A percentile compares a stretch with the other conserved stretches of the same genome.
These are phyloP conservation scores for Syrphus vitripennis DNA, from an alignment of 2,888 invertebrate species.

Conservation along the genomic window DNA sequence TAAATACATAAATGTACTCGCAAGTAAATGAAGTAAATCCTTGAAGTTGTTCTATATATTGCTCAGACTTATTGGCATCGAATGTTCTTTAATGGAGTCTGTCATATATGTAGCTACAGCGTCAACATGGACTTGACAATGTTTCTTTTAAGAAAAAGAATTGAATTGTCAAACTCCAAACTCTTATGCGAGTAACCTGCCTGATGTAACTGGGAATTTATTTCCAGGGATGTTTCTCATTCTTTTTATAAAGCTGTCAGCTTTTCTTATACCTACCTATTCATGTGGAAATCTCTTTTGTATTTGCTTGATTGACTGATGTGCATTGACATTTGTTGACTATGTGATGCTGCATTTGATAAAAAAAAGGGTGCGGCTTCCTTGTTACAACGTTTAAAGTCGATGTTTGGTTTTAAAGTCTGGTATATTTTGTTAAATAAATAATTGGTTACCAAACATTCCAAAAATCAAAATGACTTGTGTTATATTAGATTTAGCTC, in stretches of 20 bases:
- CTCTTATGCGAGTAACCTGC: too few relatives aligned
- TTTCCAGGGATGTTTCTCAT: slow-evolving; percentile 11
- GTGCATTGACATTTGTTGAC: slow-evolving; percentile 31
- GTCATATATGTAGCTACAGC: neutral
- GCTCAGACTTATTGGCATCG: neutral
- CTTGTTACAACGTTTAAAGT: too few relatives aligned
- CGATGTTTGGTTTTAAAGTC: too few relatives aligned
- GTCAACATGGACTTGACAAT: slow-evolving; percentile 34
- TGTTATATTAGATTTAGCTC: too few relatives aligned
- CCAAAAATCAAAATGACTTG: too few relatives aligned
- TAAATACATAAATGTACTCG: too few relatives aligned
- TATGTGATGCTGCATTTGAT: neutral
- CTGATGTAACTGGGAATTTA: neutral
- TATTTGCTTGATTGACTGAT: slow-evolving; percentile 48
- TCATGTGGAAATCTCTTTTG: slow-evolving; percentile 17
- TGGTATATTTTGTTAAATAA: too few relatives aligned
- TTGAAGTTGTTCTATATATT: slow-evolving; percentile 26
- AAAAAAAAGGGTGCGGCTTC: neutral
- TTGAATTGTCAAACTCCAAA: neutral
- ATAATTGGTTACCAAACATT: too few relatives aligned
- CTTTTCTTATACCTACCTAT: neutral
- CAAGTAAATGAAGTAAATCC: slow-evolving; percentile 43
- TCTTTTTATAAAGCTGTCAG: neutral
- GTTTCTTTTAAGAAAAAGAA: slow-evolving; percentile 15
- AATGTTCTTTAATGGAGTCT: too few relatives aligned